These are phyloP conservation scores for Heterotis niloticus DNA, from an alignment of 2,113 vertebrate species.

Conservation along the genomic window DNA sequence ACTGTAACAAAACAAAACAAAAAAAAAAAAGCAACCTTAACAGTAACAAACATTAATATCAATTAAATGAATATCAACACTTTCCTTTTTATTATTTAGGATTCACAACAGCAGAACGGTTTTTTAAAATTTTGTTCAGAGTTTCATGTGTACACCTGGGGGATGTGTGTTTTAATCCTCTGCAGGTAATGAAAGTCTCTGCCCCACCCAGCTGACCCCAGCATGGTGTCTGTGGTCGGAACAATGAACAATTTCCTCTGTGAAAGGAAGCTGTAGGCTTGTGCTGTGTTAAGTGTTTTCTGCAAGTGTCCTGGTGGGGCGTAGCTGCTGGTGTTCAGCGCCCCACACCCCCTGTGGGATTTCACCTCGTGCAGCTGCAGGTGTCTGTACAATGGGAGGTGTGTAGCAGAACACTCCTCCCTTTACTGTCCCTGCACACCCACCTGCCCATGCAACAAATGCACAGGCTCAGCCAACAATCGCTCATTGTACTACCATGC, in stretches of 20 bases:
- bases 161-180: too few relatives aligned
- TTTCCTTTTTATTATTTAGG: background rate
- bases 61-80: background rate
- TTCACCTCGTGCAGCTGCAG: conserved; percentile 78
- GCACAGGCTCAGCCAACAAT: too few relatives aligned
- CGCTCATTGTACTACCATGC: too few relatives aligned
- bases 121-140: too few relatives aligned
- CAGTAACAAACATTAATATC: background rate
- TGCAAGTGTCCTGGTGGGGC: conserved; percentile 34
- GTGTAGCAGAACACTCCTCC: conserved; percentile 58
- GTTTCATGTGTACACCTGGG: too few relatives aligned
- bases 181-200: too few relatives aligned
- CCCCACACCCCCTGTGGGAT: conserved; percentile 55
- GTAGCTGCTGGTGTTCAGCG: background rate
- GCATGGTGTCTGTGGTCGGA: conserved; percentile 87
- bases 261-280: conserved; percentile 70
- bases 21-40: background rate
- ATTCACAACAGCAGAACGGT: too few relatives aligned
- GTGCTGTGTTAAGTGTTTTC: conserved; percentile 55
- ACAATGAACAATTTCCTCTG: conserved; percentile 93
- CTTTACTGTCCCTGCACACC: background rate
- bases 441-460: too few relatives aligned
- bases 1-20: background rate
- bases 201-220: conserved; percentile 48
- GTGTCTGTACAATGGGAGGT: conserved; percentile 94